A percentile compares a stretch with the other conserved stretches of the same genome.
These are phyloP conservation scores for Danio jaintianensis DNA, from an alignment of 2,797 vertebrate species.

Conservation along the genomic window DNA sequence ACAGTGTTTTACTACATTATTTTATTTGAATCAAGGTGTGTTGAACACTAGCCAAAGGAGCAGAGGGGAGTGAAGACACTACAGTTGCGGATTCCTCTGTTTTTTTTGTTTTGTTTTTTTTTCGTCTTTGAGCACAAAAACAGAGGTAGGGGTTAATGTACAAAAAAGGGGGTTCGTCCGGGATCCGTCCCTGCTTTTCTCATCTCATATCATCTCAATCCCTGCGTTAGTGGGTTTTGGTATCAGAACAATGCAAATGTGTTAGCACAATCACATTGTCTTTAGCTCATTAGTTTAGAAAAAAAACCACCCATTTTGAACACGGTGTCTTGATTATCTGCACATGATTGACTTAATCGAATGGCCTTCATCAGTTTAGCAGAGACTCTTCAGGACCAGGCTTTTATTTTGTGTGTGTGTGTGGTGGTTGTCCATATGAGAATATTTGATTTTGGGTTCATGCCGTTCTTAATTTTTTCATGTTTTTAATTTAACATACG, in stretches of 20 bases:
- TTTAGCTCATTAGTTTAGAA: slow-evolving; percentile 29
- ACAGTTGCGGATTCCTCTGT: slow-evolving; percentile 39
- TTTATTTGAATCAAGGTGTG: slow-evolving; percentile 52
- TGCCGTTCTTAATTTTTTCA: slow-evolving; percentile 37
- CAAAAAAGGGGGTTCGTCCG: slow-evolving; percentile 1
- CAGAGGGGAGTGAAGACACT: slow-evolving; percentile 35
- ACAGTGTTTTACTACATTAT: slow-evolving; percentile 26
- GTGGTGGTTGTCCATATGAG: not conserved
- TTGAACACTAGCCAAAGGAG: slow-evolving; percentile 72
- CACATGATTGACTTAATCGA: slow-evolving; percentile 41
- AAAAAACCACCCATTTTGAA: slow-evolving; percentile 38
- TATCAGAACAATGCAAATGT: slow-evolving; percentile 33
- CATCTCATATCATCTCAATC: slow-evolving; percentile 56
- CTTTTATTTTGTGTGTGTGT: not conserved
- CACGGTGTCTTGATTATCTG: slow-evolving; percentile 44
- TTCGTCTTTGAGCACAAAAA: slow-evolving; percentile 47
- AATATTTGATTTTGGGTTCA: slow-evolving; percentile 37
- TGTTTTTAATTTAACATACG: slow-evolving; percentile 42
- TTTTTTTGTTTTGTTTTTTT: not conserved
- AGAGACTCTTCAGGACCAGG: slow-evolving; percentile 53
- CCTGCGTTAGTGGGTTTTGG: slow-evolving; percentile 28
- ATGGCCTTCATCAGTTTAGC: slow-evolving; percentile 49
- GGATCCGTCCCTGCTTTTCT: not conserved
- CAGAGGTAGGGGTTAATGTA: slow-evolving; percentile 45
- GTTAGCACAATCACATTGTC: slow-evolving; percentile 47